Base-by-base conservation (phyloP, 2,888 invertebrate species). In the Pyrochroa serraticornis region DNA sequence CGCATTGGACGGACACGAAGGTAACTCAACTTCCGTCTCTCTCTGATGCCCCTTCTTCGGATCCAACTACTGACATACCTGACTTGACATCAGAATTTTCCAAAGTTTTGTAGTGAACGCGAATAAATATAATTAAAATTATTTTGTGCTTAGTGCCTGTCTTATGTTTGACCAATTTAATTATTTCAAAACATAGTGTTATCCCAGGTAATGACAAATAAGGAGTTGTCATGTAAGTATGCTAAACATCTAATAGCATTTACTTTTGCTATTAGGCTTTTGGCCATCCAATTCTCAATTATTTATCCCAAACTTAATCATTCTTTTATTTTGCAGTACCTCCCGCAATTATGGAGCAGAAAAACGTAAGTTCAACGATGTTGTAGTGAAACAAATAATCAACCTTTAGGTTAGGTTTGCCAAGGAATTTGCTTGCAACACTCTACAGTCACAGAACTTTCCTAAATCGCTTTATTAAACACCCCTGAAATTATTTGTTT, bases 151-250 rank as follows among this genome's bases (percentile, higher is more conserved):
- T 58, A 59, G 59, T 59, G 54, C 59, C 50, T 59, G 45, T 54
- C 55, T 54, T 59, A 59, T 55, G 54, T 55, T 59, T 42, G 50
- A 50, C 43, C 31, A 59, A 48, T 12, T 46, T 50, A 41, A 55
- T 45, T 14, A 50, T 45, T 45, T 45, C 36, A 49, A 50, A 41
- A 46, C 37, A 47, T 52, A 60, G 50, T 63, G 60, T 66, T 71
- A 69, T 68, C 66, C 70, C 71, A 55, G 55, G 55, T 59, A 59
- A 75, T 75, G 75, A 74, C 72, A 67, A 71, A 71, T 67, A 70
- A 71, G 69, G 71, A 74, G 67, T 60, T 71, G 65, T 71, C 72
- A 68, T 73, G 75, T 75, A 71, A 73, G 71, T 70, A 43, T 52
- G 45, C 49, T 46, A 56, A 38, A 44, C 54, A 38, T 57, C 49